A percentile compares a stretch with the other conserved stretches of the same genome.
phyloP scores from a whole-genome alignment of 2,797 vertebrate genomes.

The Chrysocyon brachyurus region DNA sequence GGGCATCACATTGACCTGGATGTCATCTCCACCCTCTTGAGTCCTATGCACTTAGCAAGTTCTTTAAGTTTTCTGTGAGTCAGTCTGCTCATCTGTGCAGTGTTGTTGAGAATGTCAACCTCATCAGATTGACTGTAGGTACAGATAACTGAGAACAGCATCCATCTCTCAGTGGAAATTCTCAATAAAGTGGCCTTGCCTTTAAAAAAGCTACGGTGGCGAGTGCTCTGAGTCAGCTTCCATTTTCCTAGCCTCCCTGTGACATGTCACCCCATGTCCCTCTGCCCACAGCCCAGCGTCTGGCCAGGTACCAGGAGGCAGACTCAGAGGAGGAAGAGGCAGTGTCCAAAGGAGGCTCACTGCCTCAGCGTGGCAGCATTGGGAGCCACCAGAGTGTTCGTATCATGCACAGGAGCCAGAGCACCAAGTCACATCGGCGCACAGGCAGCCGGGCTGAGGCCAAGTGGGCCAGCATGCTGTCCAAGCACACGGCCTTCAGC shows the following conservation, averaged over 20 bases:
- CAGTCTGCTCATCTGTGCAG: not conserved
- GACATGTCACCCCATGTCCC: not conserved
- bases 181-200: not conserved
- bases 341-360: slow-evolving; percentile 90
- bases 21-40: too few species aligned
- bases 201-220: fast-evolving
- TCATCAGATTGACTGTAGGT: not conserved
- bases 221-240: too few species aligned
- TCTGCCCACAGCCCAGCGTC: slow-evolving; percentile 91
- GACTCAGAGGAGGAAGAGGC: slow-evolving; percentile 97
- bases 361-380: slow-evolving; percentile 93
- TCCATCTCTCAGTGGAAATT: not conserved
- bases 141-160: fast-evolving
- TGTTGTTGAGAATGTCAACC: not conserved
- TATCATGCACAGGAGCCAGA: slow-evolving; percentile 93
- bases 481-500: slow-evolving; percentile 97
- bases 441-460: slow-evolving; percentile 96
- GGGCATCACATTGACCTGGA: not conserved
- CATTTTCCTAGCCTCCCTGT: not conserved
- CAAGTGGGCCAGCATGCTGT: slow-evolving; percentile 96
- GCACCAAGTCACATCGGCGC: slow-evolving; percentile 95
- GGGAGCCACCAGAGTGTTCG: slow-evolving; percentile 94
- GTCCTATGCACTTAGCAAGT: not conserved
- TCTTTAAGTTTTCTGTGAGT: not conserved
- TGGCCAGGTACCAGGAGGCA: slow-evolving; percentile 97